These are phyloP conservation scores for Stomatorhinus walkeri DNA, from an alignment of 2,797 vertebrate species.

Conservation along the genomic window DNA sequence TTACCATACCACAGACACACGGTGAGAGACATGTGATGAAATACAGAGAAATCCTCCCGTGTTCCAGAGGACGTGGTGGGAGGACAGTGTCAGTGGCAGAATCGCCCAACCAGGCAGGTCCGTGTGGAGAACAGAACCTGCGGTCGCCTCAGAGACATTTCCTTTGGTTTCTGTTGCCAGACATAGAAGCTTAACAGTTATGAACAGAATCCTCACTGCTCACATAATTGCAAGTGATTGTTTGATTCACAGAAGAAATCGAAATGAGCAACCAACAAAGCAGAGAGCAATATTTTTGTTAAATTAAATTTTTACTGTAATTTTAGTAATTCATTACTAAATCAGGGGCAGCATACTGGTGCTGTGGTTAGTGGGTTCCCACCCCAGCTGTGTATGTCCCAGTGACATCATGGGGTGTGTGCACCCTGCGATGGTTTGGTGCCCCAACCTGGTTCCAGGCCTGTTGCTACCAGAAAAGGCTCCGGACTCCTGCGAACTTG, in stretches of 20 bases:
- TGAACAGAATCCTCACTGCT: neutral
- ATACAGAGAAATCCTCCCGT: slow-evolving; percentile 15
- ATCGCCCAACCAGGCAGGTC: neutral
- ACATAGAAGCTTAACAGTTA: neutral
- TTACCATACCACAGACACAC: neutral
- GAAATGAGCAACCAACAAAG: neutral
- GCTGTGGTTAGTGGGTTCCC: neutral
- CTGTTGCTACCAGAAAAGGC: neutral
- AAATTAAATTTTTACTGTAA: neutral
- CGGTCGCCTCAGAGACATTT: neutral
- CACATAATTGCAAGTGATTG: neutral
- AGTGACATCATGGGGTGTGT: neutral
- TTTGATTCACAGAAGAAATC: neutral
- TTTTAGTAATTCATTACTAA: neutral
- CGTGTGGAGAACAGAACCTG: neutral
- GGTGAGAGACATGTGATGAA: slow-evolving; percentile 10
- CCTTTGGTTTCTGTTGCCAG: neutral
- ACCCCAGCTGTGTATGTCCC: neutral
- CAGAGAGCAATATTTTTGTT: neutral
- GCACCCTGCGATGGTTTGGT: neutral
- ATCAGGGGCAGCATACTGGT: neutral
- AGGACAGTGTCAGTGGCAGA: neutral
- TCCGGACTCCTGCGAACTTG: neutral
- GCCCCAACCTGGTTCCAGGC: neutral
- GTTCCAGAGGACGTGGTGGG: neutral